Percentiles rank a stretch among this genome's conserved stretches.
These are phyloP conservation scores for Cotesia vestalis DNA, from an alignment of 1,140 invertebrate genomes.

Conservation along the genomic window DNA sequence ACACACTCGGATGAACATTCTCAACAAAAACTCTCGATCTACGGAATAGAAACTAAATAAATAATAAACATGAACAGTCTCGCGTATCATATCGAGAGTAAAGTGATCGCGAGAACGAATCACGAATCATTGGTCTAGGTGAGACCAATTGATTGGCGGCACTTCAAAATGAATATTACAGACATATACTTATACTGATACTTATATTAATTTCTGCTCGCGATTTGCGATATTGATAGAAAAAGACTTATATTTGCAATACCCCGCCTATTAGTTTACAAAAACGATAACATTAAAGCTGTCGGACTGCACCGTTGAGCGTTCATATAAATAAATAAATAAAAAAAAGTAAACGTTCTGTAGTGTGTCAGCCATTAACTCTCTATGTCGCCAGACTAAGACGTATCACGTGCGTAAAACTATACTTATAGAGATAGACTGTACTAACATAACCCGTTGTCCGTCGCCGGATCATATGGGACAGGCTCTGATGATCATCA, in stretches of 20 bases:
- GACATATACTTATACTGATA: too few relatives aligned
- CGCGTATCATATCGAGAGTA: neutral
- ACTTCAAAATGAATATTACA: neutral
- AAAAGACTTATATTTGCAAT: neutral
- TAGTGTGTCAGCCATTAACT: slow-evolving; percentile 46
- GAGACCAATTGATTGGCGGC: slow-evolving; percentile 20
- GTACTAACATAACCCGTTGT: too few relatives aligned
- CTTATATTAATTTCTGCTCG: too few relatives aligned
- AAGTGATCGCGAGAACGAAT: slow-evolving; percentile 12
- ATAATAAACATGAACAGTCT: too few relatives aligned
- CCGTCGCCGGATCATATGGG: neutral
- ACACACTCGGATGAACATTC: too few relatives aligned
- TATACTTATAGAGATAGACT: neutral
- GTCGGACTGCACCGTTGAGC: neutral
- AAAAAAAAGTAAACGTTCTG: slow-evolving; percentile 41
- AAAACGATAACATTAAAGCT: too few relatives aligned
- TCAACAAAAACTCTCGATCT: too few relatives aligned
- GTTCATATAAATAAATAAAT: slow-evolving; percentile 1
- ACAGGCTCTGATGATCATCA: neutral
- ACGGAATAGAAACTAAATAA: too few relatives aligned
- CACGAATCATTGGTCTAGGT: slow-evolving; percentile 8
- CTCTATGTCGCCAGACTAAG: slow-evolving; percentile 38
- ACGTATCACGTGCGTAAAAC: slow-evolving; percentile 43
- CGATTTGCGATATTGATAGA: neutral
- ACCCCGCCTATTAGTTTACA: slow-evolving; percentile 21